Conservation (phyloP, 2,113 vertebrate genomes). For the Zosterops japonicus region DNA sequence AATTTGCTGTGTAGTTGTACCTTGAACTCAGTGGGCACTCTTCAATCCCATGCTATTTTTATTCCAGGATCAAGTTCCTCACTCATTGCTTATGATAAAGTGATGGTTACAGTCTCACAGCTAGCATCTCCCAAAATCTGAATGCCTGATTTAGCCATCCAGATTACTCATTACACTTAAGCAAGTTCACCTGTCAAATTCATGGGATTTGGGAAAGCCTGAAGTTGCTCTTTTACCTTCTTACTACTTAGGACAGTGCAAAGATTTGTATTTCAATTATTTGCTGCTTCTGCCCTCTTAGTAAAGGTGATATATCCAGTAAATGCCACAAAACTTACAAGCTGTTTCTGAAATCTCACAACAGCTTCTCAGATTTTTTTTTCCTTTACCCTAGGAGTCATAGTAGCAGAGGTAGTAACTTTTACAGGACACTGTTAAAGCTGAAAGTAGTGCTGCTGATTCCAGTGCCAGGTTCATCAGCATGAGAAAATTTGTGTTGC, state of each 20-base stretch:
- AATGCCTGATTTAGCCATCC: background rate
- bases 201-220: background rate
- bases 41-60: background rate
- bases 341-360: background rate
- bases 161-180: background rate
- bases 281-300: background rate
- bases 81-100: background rate
- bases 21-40: background rate
- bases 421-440: background rate
- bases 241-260: background rate
- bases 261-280: background rate
- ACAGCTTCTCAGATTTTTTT: background rate
- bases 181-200: background rate
- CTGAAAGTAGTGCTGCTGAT: background rate
- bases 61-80: background rate
- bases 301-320: background rate
- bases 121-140: background rate
- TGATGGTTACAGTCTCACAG: background rate
- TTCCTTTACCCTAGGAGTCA: background rate
- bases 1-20: background rate
- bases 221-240: background rate
- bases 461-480: background rate
- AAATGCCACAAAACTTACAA: background rate
- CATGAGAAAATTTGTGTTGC: background rate
- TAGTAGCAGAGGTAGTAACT: background rate